phyloP scores from a whole-genome alignment of 2,113 vertebrate genomes.

The Rostratula benghalensis region DNA sequence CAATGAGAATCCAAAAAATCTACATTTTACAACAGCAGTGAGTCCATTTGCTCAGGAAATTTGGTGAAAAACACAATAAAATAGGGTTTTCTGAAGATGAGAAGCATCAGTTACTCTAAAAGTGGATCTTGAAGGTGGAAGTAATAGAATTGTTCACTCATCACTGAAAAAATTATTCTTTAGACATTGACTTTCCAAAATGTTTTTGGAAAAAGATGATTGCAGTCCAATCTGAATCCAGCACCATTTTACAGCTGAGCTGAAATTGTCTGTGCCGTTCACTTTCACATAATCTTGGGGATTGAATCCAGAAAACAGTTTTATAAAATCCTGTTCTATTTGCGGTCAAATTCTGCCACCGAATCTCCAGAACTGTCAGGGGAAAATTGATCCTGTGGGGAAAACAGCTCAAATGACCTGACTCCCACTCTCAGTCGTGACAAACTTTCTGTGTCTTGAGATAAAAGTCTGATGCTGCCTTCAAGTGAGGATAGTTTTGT shows the following conservation, averaged over 20 bases:
- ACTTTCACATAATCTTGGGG: neutral
- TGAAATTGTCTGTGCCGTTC: slow-evolving; percentile 12
- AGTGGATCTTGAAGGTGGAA: neutral
- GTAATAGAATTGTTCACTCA: neutral
- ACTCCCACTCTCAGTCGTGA: neutral
- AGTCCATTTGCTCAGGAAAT: neutral
- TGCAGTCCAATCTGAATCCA: neutral
- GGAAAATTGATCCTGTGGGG: neutral
- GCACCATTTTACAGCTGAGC: neutral
- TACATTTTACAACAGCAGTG: neutral
- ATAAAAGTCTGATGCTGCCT: neutral
- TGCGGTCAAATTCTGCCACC: neutral
- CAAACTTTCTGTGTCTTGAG: neutral
- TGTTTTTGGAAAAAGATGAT: neutral
- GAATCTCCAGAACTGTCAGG: neutral
- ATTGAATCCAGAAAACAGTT: neutral
- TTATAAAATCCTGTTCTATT: slow-evolving; percentile 12
- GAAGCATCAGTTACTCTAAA: neutral
- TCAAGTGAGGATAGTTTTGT: neutral
- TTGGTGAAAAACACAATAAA: neutral
- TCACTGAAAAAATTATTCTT: neutral
- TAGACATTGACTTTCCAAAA: neutral
- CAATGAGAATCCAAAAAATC: neutral
- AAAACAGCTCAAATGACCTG: neutral
- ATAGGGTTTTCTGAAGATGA: neutral